Evolutionary conservation across 2,113 vertebrate genomes (phyloP).

Genomic region (Calyptomena viridis): DNA sequence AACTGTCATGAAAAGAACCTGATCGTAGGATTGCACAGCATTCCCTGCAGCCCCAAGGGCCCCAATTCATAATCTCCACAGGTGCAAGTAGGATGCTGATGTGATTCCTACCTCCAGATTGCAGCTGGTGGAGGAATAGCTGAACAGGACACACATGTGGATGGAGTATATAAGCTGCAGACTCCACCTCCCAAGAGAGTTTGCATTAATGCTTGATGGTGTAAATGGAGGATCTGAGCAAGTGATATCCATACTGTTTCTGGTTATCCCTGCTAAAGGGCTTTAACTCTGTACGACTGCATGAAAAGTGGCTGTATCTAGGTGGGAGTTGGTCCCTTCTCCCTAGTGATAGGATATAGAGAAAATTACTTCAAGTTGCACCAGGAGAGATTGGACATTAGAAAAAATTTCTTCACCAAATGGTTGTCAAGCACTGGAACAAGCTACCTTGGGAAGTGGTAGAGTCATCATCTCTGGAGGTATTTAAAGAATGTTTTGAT

Average conservation of each 20-base stretch:
- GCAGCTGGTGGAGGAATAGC: background rate
- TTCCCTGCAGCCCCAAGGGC: background rate
- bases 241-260: background rate
- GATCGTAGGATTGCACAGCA: background rate
- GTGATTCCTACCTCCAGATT: background rate
- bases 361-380: background rate
- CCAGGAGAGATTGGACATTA: background rate
- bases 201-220: background rate
- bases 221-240: background rate
- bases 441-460: background rate
- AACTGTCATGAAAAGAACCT: background rate
- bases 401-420: background rate
- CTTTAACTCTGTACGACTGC: background rate
- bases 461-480: background rate
- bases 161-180: background rate
- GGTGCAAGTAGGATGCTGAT: background rate
- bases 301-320: background rate
- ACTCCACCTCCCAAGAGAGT: rapidly evolving
- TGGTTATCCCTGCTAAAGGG: background rate
- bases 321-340: background rate
- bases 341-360: background rate
- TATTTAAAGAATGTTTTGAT: background rate
- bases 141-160: background rate
- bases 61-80: background rate
- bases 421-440: background rate